Conservation (phyloP, 2,888 invertebrate genomes). For the Parochlus steinenii region DNA sequence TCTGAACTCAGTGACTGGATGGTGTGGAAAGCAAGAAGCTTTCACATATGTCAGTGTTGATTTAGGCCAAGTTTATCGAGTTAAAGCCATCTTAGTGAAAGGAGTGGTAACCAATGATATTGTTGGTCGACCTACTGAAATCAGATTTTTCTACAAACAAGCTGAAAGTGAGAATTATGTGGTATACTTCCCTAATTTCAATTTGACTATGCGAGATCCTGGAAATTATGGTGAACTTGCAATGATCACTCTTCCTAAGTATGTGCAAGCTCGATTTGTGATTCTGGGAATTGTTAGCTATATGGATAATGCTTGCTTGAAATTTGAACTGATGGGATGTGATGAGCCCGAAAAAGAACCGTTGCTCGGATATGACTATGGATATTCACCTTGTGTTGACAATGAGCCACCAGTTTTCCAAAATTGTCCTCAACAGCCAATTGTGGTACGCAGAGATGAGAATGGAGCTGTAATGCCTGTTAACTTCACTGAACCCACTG, state of each 20-base stretch:
- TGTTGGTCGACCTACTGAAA: constrained; percentile 89
- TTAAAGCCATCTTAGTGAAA: constrained; percentile 84
- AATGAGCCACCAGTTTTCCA: constrained; percentile 94
- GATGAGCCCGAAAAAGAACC: constrained; percentile 71
- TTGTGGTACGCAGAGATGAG: constrained; percentile 72
- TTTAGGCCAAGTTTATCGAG: constrained; percentile 78
- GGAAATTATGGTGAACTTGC: constrained; percentile 93
- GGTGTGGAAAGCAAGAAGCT: constrained; percentile 94
- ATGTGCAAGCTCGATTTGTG: constrained; percentile 84
- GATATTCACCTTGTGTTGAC: constrained; percentile 86
- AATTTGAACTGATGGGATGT: constrained; percentile 92
- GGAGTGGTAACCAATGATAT: constrained; percentile 91
- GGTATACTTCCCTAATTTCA: constrained; percentile 93
- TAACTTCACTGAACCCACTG: constrained; percentile 85
- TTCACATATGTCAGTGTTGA: constrained; percentile 94
- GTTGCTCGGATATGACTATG: constrained; percentile 80
- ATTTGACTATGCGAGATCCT: constrained; percentile 86
- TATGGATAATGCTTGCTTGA: constrained; percentile 90
- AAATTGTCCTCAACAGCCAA: constrained; percentile 87
- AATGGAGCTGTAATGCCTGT: constrained; percentile 81
- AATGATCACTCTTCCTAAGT: constrained; percentile 88
- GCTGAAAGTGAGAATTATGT: constrained; percentile 88
- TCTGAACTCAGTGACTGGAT: constrained; percentile 83
- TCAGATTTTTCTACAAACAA: constrained; percentile 93
- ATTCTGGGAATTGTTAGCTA: constrained; percentile 91